phyloP scores from a whole-genome alignment of 2,888 invertebrate genomes.

The Pyrgus malvae region DNA sequence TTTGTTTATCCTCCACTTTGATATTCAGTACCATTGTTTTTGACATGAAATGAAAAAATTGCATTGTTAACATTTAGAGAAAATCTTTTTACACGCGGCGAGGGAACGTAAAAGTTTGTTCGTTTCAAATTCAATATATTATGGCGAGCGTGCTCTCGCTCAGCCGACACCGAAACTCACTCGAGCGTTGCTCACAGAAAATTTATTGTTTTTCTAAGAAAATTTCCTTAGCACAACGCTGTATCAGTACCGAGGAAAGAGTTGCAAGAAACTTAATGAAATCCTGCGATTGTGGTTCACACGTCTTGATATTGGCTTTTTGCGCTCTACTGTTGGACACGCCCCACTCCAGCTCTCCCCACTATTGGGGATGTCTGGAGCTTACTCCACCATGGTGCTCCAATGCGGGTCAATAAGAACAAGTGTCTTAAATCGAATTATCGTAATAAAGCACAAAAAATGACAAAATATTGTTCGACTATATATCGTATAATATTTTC shows the following conservation, averaged over 20 bases:
- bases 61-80: conserved; percentile 73
- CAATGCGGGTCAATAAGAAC: no score
- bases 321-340: no score
- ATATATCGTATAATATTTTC: no score
- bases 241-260: conserved; percentile 59
- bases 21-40: conserved; percentile 43
- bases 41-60: conserved; percentile 58
- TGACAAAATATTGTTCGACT: no score
- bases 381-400: no score
- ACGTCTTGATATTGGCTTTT: not conserved
- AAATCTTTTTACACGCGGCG: conserved; percentile 74
- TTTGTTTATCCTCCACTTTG: conserved; percentile 2
- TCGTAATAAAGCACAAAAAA: no score
- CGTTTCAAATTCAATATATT: conserved; percentile 82
- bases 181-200: conserved; percentile 78
- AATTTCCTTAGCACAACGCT: conserved; percentile 70
- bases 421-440: no score
- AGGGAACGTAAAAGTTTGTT: conserved; percentile 77
- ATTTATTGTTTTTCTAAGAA: conserved; percentile 82
- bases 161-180: conserved; percentile 80
- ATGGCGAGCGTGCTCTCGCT: conserved; percentile 79
- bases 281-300: conserved; percentile 37
- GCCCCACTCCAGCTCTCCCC: no score
- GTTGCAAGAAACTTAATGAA: conserved; percentile 66
- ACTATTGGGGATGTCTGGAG: no score